These are phyloP conservation scores for Bufo bufo DNA, from an alignment of 2,113 vertebrate species.

Conservation along the genomic window DNA sequence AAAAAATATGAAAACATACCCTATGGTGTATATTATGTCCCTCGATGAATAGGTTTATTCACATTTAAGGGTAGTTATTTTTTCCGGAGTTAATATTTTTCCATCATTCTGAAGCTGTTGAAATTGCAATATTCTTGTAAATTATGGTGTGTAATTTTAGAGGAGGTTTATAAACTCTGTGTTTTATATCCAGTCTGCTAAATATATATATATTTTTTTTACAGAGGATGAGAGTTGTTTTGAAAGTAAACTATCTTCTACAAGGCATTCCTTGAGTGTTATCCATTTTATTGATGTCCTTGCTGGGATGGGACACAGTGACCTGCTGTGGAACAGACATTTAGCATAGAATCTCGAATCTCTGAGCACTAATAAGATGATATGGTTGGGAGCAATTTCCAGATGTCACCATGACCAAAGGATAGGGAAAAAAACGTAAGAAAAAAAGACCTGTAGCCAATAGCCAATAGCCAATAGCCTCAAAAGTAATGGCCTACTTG, in stretches of 20 bases:
- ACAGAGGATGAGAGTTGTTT: background rate
- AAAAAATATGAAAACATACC: background rate
- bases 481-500: too few species aligned
- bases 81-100: background rate
- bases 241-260: background rate
- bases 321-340: conserved; percentile 21
- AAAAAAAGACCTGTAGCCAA: too few species aligned
- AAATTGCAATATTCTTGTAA: background rate
- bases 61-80: background rate
- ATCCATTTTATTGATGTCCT: conserved; percentile 7
- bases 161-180: background rate
- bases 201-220: background rate
- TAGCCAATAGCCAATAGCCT: too few species aligned
- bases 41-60: background rate
- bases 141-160: background rate
- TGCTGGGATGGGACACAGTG: conserved; percentile 20
- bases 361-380: conserved; percentile 42
- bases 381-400: conserved; percentile 14
- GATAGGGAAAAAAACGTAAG: too few species aligned
- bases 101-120: background rate
- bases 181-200: background rate
- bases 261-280: background rate
- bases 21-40: background rate
- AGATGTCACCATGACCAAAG: conserved; percentile 46
- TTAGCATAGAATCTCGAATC: conserved; percentile 26